Percentiles rank a stretch among this genome's conserved stretches.
Evolutionary conservation across 2,797 vertebrate species (phyloP).

Genomic region (Nyctalus aviator): DNA sequence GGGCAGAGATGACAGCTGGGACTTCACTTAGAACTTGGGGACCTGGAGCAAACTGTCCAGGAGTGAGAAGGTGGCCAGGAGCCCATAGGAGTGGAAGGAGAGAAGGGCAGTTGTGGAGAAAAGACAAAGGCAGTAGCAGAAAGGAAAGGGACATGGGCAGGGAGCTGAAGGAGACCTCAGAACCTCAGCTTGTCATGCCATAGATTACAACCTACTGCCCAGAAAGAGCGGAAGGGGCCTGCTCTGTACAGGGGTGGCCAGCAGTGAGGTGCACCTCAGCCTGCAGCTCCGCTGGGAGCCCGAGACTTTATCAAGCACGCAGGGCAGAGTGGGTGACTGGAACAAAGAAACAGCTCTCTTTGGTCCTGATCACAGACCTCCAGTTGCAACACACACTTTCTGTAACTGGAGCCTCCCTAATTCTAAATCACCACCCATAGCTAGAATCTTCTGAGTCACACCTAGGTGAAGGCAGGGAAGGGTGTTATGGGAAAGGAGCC

Average conservation of each 20-base stretch:
- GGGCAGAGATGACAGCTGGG: not conserved
- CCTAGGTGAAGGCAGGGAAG: not conserved
- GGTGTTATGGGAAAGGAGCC: not conserved
- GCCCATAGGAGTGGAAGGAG: not conserved
- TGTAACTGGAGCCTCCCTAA: not conserved
- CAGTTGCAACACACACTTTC: not conserved
- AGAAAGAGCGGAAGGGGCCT: not conserved
- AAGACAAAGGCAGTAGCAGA: not conserved
- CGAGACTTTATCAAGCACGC: not conserved
- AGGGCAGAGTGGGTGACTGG: not conserved
- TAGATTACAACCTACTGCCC: not conserved
- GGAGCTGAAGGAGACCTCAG: not conserved
- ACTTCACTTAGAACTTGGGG: not conserved
- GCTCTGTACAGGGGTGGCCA: not conserved
- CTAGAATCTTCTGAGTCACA: not conserved
- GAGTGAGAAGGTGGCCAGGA: not conserved
- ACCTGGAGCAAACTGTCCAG: not conserved
- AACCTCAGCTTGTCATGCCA: not conserved
- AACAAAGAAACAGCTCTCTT: not conserved
- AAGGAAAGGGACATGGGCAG: not conserved
- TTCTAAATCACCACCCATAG: not conserved
- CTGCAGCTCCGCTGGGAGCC: not conserved
- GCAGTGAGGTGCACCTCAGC: not conserved
- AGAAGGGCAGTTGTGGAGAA: not conserved
- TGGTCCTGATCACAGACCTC: not conserved